A percentile compares a stretch with the other conserved stretches of the same genome.
Conservation (phyloP, 2,113 vertebrate genomes). For the Neodon shergylaensis region DNA sequence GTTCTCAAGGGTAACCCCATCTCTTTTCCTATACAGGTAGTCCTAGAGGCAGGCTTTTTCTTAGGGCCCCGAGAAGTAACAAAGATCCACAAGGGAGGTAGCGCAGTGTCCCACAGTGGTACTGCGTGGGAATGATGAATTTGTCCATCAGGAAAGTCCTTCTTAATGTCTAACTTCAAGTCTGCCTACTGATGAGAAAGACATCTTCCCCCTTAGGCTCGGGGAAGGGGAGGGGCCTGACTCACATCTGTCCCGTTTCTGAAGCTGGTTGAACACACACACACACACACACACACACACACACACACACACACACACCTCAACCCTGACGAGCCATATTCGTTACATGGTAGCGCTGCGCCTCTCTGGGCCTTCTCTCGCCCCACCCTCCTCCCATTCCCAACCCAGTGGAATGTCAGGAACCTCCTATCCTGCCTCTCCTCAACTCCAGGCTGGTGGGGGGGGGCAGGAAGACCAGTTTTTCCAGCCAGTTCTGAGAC, state of each 20-base stretch:
- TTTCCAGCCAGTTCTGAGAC: conserved; percentile 76
- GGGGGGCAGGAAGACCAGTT: conserved; percentile 74
- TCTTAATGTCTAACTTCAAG: conserved; percentile 19
- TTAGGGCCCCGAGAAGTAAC: not conserved
- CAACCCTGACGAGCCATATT: not conserved
- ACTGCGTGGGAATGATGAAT: not conserved
- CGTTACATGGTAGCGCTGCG: not conserved
- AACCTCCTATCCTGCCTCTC: conserved; percentile 66
- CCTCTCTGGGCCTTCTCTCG: not conserved
- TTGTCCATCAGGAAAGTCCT: not conserved
- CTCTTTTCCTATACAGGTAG: too few relatives aligned
- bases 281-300: not conserved
- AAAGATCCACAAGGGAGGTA: not conserved
- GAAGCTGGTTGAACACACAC: not conserved
- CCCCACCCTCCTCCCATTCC: conserved; percentile 12
- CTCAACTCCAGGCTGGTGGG: conserved; percentile 55
- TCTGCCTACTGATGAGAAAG: not conserved
- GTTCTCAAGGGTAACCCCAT: too few relatives aligned
- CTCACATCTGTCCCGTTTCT: not conserved
- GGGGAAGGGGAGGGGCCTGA: not conserved
- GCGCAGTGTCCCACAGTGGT: not conserved
- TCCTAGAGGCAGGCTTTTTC: not conserved
- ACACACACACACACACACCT: not conserved
- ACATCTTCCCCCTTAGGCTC: not conserved
- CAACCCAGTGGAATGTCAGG: conserved; percentile 60